Percentiles rank a stretch among this genome's conserved stretches.
These are phyloP conservation scores for Fukomys damarensis DNA, from an alignment of 2,113 vertebrate species.

Conservation along the genomic window DNA sequence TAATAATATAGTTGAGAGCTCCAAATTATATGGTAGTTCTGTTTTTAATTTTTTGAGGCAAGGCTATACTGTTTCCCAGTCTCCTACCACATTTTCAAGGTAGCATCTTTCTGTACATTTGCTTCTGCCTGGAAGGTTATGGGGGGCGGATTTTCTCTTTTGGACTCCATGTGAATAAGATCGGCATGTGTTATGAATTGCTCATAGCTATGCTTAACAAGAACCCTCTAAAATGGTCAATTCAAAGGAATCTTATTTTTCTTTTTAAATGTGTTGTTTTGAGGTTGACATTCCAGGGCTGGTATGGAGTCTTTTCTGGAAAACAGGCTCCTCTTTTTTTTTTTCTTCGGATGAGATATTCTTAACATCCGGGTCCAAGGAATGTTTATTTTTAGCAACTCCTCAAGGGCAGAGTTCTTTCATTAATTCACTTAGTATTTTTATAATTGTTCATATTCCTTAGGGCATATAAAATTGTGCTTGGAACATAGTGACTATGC, in stretches of 20 bases:
- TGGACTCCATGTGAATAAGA: neutral
- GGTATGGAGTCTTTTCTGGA: neutral
- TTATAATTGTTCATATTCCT: neutral
- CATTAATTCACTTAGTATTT: slow-evolving; percentile 21
- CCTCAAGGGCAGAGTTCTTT: neutral
- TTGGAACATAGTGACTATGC: neutral
- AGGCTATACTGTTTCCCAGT: neutral
- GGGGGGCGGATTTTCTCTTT: neutral
- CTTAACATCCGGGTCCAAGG: neutral
- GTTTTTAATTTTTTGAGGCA: neutral
- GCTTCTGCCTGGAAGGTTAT: neutral
- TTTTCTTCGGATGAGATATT: neutral
- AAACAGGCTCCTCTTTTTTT: neutral
- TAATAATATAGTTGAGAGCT: neutral
- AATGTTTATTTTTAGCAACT: neutral
- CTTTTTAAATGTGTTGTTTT: neutral
- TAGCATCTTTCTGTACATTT: neutral
- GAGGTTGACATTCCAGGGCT: neutral
- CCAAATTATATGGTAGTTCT: neutral
- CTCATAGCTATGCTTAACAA: neutral
- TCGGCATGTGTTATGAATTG: neutral
- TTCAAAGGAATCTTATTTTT: neutral
- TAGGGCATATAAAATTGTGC: neutral
- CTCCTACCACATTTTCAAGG: neutral
- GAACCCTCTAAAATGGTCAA: neutral